Evolutionary conservation across 2,113 vertebrate species (phyloP).

Genomic region (Burhinus bistriatus): DNA sequence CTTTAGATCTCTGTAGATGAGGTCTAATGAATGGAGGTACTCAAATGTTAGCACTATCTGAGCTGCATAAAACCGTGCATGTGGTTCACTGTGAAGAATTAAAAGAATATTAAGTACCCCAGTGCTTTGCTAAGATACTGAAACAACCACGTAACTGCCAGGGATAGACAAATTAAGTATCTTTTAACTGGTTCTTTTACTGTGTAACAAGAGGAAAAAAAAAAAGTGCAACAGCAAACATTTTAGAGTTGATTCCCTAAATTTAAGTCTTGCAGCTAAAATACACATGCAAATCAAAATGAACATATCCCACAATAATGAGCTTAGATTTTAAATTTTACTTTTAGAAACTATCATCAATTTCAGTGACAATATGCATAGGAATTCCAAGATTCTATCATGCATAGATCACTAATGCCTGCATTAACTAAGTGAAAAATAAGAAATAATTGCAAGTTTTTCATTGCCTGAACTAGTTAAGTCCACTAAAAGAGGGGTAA

Average conservation of each 20-base stretch:
- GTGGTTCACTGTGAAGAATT: conserved; percentile 86
- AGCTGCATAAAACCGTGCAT: conserved; percentile 98
- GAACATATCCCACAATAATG: not conserved
- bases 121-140: not conserved
- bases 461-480: not conserved
- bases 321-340: not conserved
- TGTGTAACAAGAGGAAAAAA: not conserved
- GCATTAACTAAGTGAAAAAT: not conserved
- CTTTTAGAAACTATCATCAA: not conserved
- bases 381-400: not conserved
- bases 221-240: not conserved
- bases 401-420: not conserved
- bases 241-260: not conserved
- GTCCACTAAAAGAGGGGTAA: not conserved
- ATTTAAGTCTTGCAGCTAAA: not conserved
- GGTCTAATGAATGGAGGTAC: conserved; percentile 99
- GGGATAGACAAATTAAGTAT: not conserved
- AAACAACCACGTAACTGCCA: not conserved
- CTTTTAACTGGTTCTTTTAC: not conserved
- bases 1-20: conserved; percentile 99
- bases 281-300: not conserved
- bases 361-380: not conserved
- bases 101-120: conserved; percentile 43
- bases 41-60: conserved; percentile 99
- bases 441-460: not conserved